Evolutionary conservation across 2,113 vertebrate genomes (phyloP), one percentile per base, ranked within the genome.

Genomic region (Crotophaga sulcirostris): DNA sequence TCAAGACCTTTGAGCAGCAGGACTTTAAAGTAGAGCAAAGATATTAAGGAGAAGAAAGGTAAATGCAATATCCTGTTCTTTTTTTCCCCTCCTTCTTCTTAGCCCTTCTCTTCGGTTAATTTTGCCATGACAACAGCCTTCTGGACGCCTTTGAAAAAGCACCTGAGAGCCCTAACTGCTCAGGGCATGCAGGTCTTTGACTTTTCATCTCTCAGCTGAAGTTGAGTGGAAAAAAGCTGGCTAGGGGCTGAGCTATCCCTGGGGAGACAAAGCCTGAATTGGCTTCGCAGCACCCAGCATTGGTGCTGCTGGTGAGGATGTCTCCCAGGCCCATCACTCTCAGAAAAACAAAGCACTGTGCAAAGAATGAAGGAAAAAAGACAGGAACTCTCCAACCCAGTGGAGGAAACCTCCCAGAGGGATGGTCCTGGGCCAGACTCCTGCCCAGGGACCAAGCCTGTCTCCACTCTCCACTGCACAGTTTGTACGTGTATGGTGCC

Each of bases 41-140:
- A 51, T 42, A 70, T 0, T 13, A 19, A 51, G 28, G 6, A 24
- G 11, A 42, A 62, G 54, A 74, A 93, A 75, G 28, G 29, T 29
- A 95, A 76, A 79, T 10, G 44, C 33, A 45, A 9, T 26, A 52
- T 56, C 31, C 11, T 25, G 28, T 44, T 36, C 52, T 38, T 40
- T 18, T 3, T 5, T 4, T 34, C 29, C 36, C 6, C 19, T 21
- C 31, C 19, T 44, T 15, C 72, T 54, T 34, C 49, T 80, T 3
- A 0, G 68, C 63, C 55, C 64, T 93, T 93, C 64, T 70, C 62
- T 75, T 0, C 1, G 49, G 52, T 94, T 95, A 78, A 52, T 93
- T 96, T 93, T 86, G 54, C 89, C 83, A 87, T 85, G 80, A 96
- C 78, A 95, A 93, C 87, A 68, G 77, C 34, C 16, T 95, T 49